phyloP scores from a whole-genome alignment of 2,888 invertebrate species.

The Coenonympha glycerion region DNA sequence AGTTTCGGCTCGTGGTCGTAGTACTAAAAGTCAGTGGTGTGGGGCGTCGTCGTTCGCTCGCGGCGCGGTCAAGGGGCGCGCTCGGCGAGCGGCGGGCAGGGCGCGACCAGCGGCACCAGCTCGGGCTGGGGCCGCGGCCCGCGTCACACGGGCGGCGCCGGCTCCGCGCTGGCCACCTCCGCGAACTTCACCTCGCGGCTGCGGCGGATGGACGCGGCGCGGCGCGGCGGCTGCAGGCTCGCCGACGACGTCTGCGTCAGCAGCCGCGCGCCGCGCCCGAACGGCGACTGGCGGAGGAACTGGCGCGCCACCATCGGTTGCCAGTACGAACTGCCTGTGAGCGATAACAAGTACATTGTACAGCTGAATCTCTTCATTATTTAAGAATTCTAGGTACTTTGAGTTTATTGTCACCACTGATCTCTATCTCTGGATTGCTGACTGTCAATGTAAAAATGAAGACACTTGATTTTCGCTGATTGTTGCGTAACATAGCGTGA shows the following conservation, averaged over 20 bases:
- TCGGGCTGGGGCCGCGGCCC: constrained; percentile 73
- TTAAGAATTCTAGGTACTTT: no score
- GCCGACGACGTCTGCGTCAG: constrained; percentile 65
- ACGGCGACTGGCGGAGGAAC: constrained; percentile 82
- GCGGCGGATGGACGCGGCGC: constrained; percentile 64
- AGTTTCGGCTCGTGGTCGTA: background rate
- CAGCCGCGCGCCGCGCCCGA: constrained; percentile 57
- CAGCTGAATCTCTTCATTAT: no score
- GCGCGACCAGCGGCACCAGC: constrained; percentile 70
- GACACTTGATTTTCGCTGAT: no score
- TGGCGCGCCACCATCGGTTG: constrained; percentile 83
- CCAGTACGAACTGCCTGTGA: constrained; percentile 75
- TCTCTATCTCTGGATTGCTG: no score
- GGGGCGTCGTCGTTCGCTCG: constrained; percentile 48
- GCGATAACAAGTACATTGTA: no score
- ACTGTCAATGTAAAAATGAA: no score
- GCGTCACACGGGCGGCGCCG: constrained; percentile 66
- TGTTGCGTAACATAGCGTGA: no score
- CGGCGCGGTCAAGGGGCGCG: constrained; percentile 46
- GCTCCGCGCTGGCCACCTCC: constrained; percentile 47
- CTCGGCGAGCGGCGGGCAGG: constrained; percentile 32
- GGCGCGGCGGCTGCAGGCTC: constrained; percentile 66
- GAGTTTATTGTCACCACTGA: no score
- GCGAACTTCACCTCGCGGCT: constrained; percentile 74
- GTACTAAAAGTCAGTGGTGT: constrained; percentile 60